phyloP scores from a whole-genome alignment of 2,888 invertebrate species.

The Anarsia innoxiella region DNA sequence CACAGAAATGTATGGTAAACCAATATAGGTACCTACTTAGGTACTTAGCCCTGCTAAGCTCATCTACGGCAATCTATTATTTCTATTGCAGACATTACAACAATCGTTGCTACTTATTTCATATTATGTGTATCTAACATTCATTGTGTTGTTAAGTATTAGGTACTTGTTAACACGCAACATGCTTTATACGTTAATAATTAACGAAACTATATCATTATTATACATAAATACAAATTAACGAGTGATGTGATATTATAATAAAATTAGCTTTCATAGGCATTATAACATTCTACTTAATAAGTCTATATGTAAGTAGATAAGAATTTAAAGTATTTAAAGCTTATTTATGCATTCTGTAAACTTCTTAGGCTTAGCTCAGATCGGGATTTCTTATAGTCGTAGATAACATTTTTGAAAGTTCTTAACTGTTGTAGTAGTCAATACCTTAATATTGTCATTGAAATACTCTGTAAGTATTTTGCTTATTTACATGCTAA shows the following conservation, averaged over 20 bases:
- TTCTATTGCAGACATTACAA: slow-evolving; percentile 15
- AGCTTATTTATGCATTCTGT: slow-evolving; percentile 40
- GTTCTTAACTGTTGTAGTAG: too few relatives aligned
- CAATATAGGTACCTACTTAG: not conserved
- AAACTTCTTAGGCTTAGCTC: slow-evolving; percentile 10
- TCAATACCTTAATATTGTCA: too few relatives aligned
- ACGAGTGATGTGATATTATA: slow-evolving; percentile 17
- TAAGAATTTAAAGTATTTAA: slow-evolving; percentile 26
- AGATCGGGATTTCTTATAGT: too few relatives aligned
- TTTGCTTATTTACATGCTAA: too few relatives aligned
- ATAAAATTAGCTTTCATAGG: slow-evolving; percentile 22
- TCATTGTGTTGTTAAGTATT: slow-evolving; percentile 15
- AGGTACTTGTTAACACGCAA: slow-evolving; percentile 46
- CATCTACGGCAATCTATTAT: slow-evolving; percentile 9
- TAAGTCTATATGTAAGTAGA: too few relatives aligned
- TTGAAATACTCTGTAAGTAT: too few relatives aligned
- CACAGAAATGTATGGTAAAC: not conserved
- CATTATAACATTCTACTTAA: slow-evolving; percentile 11
- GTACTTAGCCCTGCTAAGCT: slow-evolving; percentile 1
- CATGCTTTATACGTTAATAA: slow-evolving; percentile 50
- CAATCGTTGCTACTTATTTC: slow-evolving; percentile 14
- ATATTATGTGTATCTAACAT: slow-evolving; percentile 6
- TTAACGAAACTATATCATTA: slow-evolving; percentile 34
- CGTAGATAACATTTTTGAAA: too few relatives aligned
- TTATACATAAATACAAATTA: slow-evolving; percentile 20